Percentiles rank a stretch among this genome's conserved stretches.
Evolutionary conservation across 1,140 invertebrate species (phyloP).

Genomic region (Drosophila bifasciata): DNA sequence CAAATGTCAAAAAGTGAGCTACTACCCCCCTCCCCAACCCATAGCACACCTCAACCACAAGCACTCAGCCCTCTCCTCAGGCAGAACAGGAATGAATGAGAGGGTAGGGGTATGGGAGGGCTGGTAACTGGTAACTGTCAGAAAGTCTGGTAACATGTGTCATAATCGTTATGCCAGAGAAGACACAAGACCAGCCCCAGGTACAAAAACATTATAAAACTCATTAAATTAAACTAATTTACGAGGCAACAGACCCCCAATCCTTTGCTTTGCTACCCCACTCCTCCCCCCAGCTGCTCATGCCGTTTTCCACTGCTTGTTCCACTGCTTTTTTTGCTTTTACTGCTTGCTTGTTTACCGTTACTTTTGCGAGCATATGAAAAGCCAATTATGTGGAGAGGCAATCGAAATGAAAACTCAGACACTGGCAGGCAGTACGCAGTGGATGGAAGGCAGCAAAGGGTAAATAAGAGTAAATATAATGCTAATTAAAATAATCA

Average conservation of each 20-base stretch:
- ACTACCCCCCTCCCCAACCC: neutral
- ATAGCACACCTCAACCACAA: neutral
- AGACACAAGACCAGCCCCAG: constrained; percentile 26
- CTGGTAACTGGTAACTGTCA: too few relatives aligned
- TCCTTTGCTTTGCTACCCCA: neutral
- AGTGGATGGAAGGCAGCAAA: constrained; percentile 4
- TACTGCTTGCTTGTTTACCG: neutral
- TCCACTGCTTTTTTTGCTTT: neutral
- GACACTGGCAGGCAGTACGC: neutral
- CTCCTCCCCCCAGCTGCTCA: neutral
- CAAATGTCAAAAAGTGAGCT: neutral
- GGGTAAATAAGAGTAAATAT: constrained; percentile 72
- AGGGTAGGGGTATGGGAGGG: too few relatives aligned
- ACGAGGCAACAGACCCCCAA: constrained; percentile 25
- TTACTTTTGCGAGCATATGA: constrained; percentile 73
- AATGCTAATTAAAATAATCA: constrained; percentile 83
- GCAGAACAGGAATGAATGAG: too few relatives aligned
- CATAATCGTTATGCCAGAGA: constrained; percentile 69
- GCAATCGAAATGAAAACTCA: constrained; percentile 50
- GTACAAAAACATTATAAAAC: constrained; percentile 60
- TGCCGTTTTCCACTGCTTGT: neutral
- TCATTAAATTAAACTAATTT: constrained; percentile 82
- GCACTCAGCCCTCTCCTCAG: neutral
- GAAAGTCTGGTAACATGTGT: constrained; percentile 65
- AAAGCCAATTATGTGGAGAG: constrained; percentile 70